Base-by-base conservation (phyloP, 2,113 vertebrate species). In the Callionymus lyra region DNA sequence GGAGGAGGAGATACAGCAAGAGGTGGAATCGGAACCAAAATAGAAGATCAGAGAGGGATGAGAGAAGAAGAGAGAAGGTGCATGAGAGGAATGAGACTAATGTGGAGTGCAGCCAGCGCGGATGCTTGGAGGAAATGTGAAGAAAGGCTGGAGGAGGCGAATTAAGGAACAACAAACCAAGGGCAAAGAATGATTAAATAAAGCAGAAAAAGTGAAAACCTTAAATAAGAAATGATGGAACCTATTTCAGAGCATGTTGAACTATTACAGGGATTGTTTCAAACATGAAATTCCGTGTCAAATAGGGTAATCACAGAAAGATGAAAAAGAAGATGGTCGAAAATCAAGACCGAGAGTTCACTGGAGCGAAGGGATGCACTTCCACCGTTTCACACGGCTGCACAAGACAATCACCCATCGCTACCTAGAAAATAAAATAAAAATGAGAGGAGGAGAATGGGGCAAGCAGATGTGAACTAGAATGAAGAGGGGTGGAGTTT, bases 371-470 rank as follows among this genome's bases (percentile, higher is more conserved):
- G 51, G 47, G 58, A 41, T 5, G 34, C 12, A 2, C 16, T 12
- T 17, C 2, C 44, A 9, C 21, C 17, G 43, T 2, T 53, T 57
- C 49, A 69, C 74, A 66, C 65, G 57, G 54, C 59, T 60, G 59
- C 47, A 70, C 60, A 74, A 65, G 58, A 60, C 65, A 55, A 75
- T 75, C 60, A 55, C 16, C 37, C 33, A 59, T 12, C 16, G 35
- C 34, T 14, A 18, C 38, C 41, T 27, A 43, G 15, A 16, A 45
- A 50, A 46, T 11, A 14, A 17, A 10, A n/a, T 13, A 49, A 38
- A 58, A 17, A 16, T 37, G 0, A 35, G 50, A 39, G 61, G 59
- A 54, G 53, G 66, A 63, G 61, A 59, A 50, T 50, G 40, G 27
- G 45, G 53, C 4, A 16, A 33, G 14, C 12, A 12, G 42, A 18